phyloP scores from a whole-genome alignment of 1,140 invertebrate genomes.

The Cyphomyrmex costatus region DNA sequence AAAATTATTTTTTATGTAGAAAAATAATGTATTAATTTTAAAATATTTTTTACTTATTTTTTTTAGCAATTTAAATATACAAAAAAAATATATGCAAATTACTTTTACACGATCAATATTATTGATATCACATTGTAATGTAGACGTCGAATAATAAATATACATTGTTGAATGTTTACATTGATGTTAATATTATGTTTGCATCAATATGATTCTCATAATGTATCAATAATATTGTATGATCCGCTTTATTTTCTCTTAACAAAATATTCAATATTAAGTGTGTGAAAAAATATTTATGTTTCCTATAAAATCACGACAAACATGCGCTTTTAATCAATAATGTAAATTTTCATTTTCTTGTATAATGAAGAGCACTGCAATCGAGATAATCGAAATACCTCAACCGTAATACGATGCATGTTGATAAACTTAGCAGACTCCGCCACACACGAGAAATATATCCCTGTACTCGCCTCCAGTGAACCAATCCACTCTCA shows the following conservation, averaged over 20 bases:
- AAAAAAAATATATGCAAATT: background rate
- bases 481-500: slow-evolving; percentile 51
- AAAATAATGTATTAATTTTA: background rate
- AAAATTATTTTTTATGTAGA: background rate
- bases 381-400: slow-evolving; percentile 6
- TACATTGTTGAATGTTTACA: background rate
- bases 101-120: background rate
- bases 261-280: too few relatives aligned
- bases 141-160: background rate
- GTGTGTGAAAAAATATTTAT: background rate
- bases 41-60: background rate
- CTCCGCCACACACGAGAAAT: slow-evolving; percentile 41
- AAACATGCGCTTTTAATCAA: background rate
- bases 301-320: background rate
- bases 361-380: slow-evolving; percentile 20
- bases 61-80: background rate
- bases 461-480: slow-evolving; percentile 11
- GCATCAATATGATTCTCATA: background rate
- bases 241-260: background rate
- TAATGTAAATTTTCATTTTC: background rate
- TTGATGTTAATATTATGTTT: slow-evolving; percentile 9
- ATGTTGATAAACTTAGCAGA: slow-evolving; percentile 53
- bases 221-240: background rate
- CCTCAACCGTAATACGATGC: background rate
- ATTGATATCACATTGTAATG: background rate